Percentiles rank a stretch among this genome's conserved stretches.
Evolutionary conservation across 1,140 invertebrate genomes (phyloP).

Genomic region (Saccostrea echinata): DNA sequence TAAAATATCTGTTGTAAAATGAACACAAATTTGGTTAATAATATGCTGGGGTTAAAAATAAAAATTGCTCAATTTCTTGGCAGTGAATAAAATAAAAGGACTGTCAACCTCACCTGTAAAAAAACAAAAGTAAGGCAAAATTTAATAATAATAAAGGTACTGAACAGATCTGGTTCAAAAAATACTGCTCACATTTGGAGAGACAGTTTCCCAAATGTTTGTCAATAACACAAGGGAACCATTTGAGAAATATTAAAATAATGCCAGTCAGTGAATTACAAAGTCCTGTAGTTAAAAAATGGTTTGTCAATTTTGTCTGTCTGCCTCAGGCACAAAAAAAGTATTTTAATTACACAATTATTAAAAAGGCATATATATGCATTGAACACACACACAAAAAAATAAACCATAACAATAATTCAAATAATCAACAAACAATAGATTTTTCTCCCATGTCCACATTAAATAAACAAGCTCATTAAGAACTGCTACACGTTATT

Average conservation of each 20-base stretch:
- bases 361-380: neutral
- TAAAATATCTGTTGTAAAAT: slow-evolving; percentile 32
- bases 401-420: neutral
- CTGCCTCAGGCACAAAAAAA: no score
- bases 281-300: no score
- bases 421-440: slow-evolving; percentile 3
- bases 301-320: no score
- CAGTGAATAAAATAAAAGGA: slow-evolving; percentile 35
- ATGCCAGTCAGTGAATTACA: no score
- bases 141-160: no score
- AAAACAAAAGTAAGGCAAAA: neutral
- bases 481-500: no score
- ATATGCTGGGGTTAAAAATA: neutral
- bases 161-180: no score
- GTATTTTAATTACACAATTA: no score
- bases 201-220: neutral
- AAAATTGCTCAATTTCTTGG: slow-evolving; percentile 8
- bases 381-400: neutral
- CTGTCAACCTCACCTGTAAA: slow-evolving; percentile 21
- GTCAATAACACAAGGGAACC: neutral
- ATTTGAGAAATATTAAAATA: neutral
- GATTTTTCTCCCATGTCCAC: neutral
- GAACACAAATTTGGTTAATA: slow-evolving; percentile 35
- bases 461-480: no score
- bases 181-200: neutral